Evolutionary conservation across 30 jellyfish, hydroid and myxozoan species (phyloP).

Genomic region (Catostylus mosaicus): DNA sequence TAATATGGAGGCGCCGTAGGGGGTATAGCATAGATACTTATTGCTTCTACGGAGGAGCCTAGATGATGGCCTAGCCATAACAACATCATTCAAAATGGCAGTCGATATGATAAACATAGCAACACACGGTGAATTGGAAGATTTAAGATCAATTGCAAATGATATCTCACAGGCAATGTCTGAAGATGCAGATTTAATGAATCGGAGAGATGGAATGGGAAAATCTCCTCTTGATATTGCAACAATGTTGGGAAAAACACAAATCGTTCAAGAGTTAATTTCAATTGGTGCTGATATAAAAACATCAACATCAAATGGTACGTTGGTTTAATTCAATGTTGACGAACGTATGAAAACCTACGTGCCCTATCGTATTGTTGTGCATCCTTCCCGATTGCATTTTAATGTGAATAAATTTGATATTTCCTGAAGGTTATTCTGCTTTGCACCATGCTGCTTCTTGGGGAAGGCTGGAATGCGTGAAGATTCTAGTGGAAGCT

Average conservation of each 20-base stretch:
- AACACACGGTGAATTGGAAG: slow-evolving; percentile 49
- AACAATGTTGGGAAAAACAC: slow-evolving; percentile 55
- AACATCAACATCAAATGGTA: slow-evolving; percentile 7
- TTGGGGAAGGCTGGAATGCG: slow-evolving; percentile 80
- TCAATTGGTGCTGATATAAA: slow-evolving; percentile 47
- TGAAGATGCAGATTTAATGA: slow-evolving; percentile 32
- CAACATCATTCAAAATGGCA: slow-evolving; percentile 48
- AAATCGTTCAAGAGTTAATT: slow-evolving; percentile 44
- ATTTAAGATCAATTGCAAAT: slow-evolving; percentile 1
- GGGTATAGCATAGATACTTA: too few relatives aligned
- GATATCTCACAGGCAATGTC: slow-evolving; percentile 1
- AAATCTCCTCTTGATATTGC: slow-evolving; percentile 59
- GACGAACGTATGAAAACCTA: too few relatives aligned
- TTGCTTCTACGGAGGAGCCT: neutral
- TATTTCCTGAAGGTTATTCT: slow-evolving; percentile 61
- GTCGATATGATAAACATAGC: slow-evolving; percentile 64
- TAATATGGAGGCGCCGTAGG: too few relatives aligned
- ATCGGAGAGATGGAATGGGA: slow-evolving; percentile 51
- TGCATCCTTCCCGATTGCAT: neutral
- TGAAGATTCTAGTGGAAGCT: slow-evolving; percentile 50
- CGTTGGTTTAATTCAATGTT: too few relatives aligned
- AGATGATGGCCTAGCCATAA: neutral
- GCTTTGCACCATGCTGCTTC: slow-evolving; percentile 82
- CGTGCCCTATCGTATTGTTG: too few relatives aligned
- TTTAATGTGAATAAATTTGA: too few relatives aligned